Conservation (phyloP, 1,140 invertebrate species). For the Dysdera silvatica region DNA sequence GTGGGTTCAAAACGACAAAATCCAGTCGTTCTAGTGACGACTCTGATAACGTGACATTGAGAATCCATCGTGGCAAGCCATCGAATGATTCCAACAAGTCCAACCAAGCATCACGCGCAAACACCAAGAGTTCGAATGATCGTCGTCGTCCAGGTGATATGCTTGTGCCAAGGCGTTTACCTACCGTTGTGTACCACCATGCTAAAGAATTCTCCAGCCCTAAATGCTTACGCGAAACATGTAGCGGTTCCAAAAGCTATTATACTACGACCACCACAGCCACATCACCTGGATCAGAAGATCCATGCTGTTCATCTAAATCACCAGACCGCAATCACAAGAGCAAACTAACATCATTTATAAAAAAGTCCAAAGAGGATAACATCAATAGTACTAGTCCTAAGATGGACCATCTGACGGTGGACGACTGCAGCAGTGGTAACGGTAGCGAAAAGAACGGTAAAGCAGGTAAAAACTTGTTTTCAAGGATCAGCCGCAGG, state of each 20-base stretch:
- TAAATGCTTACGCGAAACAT: constrained; percentile 15
- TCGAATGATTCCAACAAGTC: constrained; percentile 23
- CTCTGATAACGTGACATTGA: constrained; percentile 62
- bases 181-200: constrained; percentile 22
- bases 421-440: background rate
- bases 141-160: constrained; percentile 11
- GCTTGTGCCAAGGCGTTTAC: constrained; percentile 15
- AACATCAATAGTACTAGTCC: too few species aligned
- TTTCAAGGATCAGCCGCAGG: constrained; percentile 61
- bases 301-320: too few species aligned
- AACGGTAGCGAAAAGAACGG: background rate
- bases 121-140: background rate
- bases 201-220: constrained; percentile 15
- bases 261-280: background rate
- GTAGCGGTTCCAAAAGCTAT: constrained; percentile 1
- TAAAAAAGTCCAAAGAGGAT: too few species aligned
- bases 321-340: too few species aligned
- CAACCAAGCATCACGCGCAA: background rate
- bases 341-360: too few species aligned
- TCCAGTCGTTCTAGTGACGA: constrained; percentile 53
- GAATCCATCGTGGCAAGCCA: constrained; percentile 70
- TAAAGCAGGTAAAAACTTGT: background rate
- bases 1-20: constrained; percentile 83
- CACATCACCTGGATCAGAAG: too few species aligned
- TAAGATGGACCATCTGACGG: background rate